These are phyloP conservation scores for Thera britannica DNA, from an alignment of 2,888 invertebrate species.

Conservation along the genomic window DNA sequence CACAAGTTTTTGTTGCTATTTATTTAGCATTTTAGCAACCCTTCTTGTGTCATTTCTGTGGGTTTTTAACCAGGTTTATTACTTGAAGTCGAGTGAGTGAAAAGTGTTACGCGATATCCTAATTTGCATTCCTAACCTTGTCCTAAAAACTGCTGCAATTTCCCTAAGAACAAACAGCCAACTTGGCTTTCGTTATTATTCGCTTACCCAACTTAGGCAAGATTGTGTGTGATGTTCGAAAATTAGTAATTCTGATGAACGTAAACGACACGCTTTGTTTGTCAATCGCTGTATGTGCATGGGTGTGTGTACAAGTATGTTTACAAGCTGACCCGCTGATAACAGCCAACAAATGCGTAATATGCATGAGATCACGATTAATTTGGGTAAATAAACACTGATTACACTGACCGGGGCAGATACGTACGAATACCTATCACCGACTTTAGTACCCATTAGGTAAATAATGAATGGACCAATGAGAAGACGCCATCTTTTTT, in stretches of 20 bases:
- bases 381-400: slow-evolving; percentile 70
- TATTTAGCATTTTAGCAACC: too few relatives aligned
- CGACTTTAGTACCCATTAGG: not conserved
- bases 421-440: not conserved
- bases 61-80: too few relatives aligned
- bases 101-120: too few relatives aligned
- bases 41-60: too few relatives aligned
- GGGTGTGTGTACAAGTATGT: slow-evolving; percentile 44
- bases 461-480: not conserved
- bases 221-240: not conserved
- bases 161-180: too few relatives aligned
- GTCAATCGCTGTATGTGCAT: slow-evolving; percentile 11
- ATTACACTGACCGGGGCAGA: slow-evolving; percentile 47
- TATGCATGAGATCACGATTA: slow-evolving; percentile 75
- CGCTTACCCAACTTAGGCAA: not conserved
- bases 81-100: too few relatives aligned
- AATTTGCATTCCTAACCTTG: too few relatives aligned
- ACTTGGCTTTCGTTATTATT: too few relatives aligned
- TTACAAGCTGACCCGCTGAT: slow-evolving; percentile 29
- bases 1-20: too few relatives aligned
- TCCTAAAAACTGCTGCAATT: too few relatives aligned
- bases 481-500: not conserved
- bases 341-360: slow-evolving; percentile 39
- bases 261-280: not conserved
- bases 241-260: not conserved